A percentile compares a stretch with the other conserved stretches of the same genome.
These are phyloP conservation scores for Oedothorax gibbosus DNA, from an alignment of 1,140 invertebrate species.

Conservation along the genomic window DNA sequence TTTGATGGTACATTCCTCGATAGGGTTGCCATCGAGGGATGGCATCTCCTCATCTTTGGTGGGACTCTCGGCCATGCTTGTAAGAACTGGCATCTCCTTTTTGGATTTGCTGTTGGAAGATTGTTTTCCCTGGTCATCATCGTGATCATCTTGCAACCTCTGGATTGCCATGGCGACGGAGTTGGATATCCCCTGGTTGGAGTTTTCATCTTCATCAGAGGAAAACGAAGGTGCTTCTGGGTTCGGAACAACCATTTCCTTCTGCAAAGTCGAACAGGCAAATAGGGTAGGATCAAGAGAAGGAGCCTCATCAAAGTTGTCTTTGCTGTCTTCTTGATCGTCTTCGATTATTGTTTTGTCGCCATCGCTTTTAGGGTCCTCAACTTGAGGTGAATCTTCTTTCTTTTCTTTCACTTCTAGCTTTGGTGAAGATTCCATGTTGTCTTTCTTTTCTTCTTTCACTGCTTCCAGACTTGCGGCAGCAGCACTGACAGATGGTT, in stretches of 20 bases:
- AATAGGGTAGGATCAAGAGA: slow-evolving; percentile 51
- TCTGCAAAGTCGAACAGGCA: slow-evolving; percentile 39
- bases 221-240: slow-evolving; percentile 62
- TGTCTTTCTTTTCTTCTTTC: slow-evolving; percentile 33
- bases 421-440: neutral
- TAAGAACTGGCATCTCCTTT: slow-evolving; percentile 20
- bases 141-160: slow-evolving; percentile 61
- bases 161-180: slow-evolving; percentile 61
- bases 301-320: slow-evolving; percentile 57
- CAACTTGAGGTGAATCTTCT: neutral
- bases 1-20: slow-evolving; percentile 48
- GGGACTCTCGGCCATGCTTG: neutral
- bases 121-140: slow-evolving; percentile 50
- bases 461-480: slow-evolving; percentile 7
- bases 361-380: slow-evolving; percentile 20
- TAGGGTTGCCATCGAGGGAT: neutral
- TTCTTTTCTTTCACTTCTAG: slow-evolving; percentile 19
- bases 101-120: slow-evolving; percentile 14
- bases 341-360: slow-evolving; percentile 26
- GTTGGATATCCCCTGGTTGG: slow-evolving; percentile 54
- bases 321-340: slow-evolving; percentile 27
- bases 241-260: slow-evolving; percentile 60
- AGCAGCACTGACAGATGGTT: slow-evolving; percentile 22
- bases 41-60: neutral
- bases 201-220: slow-evolving; percentile 62